These are phyloP conservation scores for Nyleta sp. DNA, from an alignment of 2,888 invertebrate genomes.

Conservation along the genomic window DNA sequence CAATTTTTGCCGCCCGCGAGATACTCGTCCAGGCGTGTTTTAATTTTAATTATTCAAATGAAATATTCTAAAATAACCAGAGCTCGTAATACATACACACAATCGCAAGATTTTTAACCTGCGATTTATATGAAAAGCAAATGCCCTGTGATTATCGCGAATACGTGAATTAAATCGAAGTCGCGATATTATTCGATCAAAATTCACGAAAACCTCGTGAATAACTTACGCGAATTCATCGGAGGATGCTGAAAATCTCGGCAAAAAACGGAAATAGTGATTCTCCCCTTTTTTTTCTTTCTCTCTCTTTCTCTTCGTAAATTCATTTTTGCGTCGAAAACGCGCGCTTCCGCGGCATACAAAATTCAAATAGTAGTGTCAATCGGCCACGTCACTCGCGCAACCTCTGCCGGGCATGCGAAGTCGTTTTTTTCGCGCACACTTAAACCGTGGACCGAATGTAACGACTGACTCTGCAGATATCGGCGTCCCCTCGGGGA, in stretches of 20 bases:
- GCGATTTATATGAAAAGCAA: too few relatives aligned
- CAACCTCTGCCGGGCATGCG: neutral
- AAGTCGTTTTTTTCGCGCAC: conserved; percentile 42
- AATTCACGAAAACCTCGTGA: neutral
- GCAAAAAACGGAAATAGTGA: neutral
- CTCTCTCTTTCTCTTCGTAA: neutral
- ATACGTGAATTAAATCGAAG: too few relatives aligned
- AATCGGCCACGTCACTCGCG: conserved; percentile 42
- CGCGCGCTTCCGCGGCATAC: conserved; percentile 14
- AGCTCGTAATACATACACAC: too few relatives aligned
- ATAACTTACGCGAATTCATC: conserved; percentile 7
- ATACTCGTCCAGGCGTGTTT: too few relatives aligned
- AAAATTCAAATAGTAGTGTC: conserved; percentile 45
- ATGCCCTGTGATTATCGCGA: too few relatives aligned
- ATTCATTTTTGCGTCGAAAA: conserved; percentile 37
- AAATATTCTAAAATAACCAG: too few relatives aligned
- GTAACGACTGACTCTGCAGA: conserved; percentile 69
- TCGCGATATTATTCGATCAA: conserved; percentile 1
- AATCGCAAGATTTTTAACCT: too few relatives aligned
- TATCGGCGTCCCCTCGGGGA: conserved; percentile 71
- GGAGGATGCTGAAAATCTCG: conserved; percentile 2
- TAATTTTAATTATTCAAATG: too few relatives aligned
- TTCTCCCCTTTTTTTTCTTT: neutral
- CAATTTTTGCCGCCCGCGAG: too few relatives aligned
- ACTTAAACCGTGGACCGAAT: conserved; percentile 62